Evolutionary conservation across 2,113 vertebrate genomes (phyloP).

Genomic region (Oncorhynchus tshawytscha): DNA sequence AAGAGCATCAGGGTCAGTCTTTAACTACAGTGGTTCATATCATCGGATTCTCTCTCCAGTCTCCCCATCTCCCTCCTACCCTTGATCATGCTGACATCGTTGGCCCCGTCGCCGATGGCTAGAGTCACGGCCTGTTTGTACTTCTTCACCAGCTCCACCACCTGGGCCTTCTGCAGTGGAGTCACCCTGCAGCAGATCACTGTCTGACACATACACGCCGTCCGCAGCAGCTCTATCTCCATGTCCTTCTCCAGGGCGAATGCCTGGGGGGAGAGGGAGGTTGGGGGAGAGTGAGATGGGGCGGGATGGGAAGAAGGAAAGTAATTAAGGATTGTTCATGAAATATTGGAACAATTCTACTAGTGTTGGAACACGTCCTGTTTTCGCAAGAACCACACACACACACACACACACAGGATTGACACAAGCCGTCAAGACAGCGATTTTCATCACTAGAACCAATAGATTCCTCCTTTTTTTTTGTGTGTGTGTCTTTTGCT

Average conservation of each 20-base stretch:
- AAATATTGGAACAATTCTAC: no score
- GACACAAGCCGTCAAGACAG: no score
- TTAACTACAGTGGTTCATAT: no score
- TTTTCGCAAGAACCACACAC: no score
- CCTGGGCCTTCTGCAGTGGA: slow-evolving; percentile 93
- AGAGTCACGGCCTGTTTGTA: slow-evolving; percentile 89
- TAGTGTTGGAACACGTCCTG: no score
- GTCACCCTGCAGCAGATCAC: slow-evolving; percentile 96
- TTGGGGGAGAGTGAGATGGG: neutral
- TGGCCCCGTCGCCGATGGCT: slow-evolving; percentile 93
- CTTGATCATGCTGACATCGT: slow-evolving; percentile 97
- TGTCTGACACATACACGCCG: slow-evolving; percentile 87
- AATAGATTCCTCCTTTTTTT: no score
- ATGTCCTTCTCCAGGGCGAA: slow-evolving; percentile 80
- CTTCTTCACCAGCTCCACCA: slow-evolving; percentile 92
- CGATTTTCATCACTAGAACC: no score
- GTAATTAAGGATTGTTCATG: no score
- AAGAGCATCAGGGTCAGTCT: no score
- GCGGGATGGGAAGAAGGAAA: neutral
- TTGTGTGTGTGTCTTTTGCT: no score
- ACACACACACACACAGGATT: no score
- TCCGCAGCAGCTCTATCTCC: slow-evolving; percentile 83
- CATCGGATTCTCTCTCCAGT: slow-evolving; percentile 66
- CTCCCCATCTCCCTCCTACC: slow-evolving; percentile 63
- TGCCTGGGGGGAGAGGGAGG: slow-evolving; percentile 70